Conservation (phyloP, 2,888 invertebrate genomes). For the Lysandra bellargus region DNA sequence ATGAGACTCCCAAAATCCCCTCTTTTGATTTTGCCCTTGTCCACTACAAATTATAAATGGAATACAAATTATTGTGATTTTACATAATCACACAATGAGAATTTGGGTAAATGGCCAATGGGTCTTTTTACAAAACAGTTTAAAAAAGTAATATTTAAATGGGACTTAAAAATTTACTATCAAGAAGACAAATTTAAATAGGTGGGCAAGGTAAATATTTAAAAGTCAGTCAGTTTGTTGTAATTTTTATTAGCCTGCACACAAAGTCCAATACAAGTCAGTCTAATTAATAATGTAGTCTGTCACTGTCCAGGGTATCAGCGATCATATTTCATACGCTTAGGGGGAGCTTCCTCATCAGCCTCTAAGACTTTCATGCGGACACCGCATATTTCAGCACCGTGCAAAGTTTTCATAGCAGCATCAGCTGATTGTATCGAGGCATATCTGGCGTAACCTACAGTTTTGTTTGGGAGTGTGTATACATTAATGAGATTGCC, state of each 20-base stretch:
- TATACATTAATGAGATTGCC: slow-evolving; percentile 95
- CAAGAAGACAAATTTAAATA: background rate
- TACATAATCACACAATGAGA: background rate
- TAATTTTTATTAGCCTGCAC: slow-evolving; percentile 33
- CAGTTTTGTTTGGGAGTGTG: slow-evolving; percentile 92
- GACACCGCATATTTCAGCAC: slow-evolving; percentile 92
- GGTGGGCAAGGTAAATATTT: background rate
- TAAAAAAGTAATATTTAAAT: background rate
- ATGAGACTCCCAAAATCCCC: no score
- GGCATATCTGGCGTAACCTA: slow-evolving; percentile 95
- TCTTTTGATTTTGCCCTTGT: background rate
- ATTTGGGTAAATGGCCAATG: background rate
- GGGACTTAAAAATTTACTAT: background rate
- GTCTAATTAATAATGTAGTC: slow-evolving; percentile 40
- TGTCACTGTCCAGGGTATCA: slow-evolving; percentile 34
- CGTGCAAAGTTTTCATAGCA: slow-evolving; percentile 87
- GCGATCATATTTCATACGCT: slow-evolving; percentile 50
- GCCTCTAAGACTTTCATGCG: slow-evolving; percentile 94
- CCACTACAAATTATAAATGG: background rate
- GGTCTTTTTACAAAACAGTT: no score
- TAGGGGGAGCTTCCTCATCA: slow-evolving; percentile 74
- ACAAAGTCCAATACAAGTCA: slow-evolving; percentile 27
- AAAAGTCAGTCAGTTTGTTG: slow-evolving; percentile 33
- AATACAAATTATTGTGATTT: background rate
- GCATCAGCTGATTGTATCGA: slow-evolving; percentile 86